Percentiles rank a stretch among this genome's conserved stretches.
phyloP scores from a whole-genome alignment of 2,113 vertebrate genomes.

The Dasyprocta punctata region DNA sequence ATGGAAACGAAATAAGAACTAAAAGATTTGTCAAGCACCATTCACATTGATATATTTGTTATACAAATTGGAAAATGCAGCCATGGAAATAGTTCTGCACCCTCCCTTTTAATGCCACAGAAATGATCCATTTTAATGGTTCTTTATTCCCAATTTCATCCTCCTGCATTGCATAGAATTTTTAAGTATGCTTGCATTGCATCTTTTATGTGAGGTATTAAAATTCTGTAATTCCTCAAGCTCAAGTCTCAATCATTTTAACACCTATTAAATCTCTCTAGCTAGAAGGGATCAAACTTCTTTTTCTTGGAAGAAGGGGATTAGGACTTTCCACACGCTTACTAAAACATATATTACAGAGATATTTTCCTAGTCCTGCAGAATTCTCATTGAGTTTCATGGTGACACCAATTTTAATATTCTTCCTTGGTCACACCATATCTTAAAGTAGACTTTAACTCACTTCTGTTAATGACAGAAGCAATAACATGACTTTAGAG shows the following conservation, averaged over 20 bases:
- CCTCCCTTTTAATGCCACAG: not conserved
- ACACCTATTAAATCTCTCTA: constrained; percentile 47
- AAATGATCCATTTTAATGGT: not conserved
- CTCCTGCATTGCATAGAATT: constrained; percentile 23
- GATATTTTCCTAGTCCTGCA: not conserved
- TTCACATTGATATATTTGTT: not conserved
- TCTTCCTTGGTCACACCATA: not conserved
- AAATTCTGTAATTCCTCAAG: constrained; percentile 53
- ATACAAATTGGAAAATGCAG: not conserved
- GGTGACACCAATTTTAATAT: not conserved
- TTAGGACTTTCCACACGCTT: not conserved
- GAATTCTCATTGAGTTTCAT: constrained; percentile 13
- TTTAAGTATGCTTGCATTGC: constrained; percentile 35
- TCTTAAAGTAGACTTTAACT: not conserved
- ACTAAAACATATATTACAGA: not conserved
- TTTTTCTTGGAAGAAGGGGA: not conserved
- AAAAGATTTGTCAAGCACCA: not conserved
- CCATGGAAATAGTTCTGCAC: not conserved
- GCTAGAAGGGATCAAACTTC: constrained; percentile 37
- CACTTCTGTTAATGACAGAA: not conserved
- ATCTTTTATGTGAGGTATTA: constrained; percentile 56
- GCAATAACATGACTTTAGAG: not conserved
- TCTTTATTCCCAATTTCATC: constrained; percentile 39
- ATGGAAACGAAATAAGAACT: not conserved
- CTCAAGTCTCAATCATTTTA: constrained; percentile 55